These are phyloP conservation scores for Apeltes quadracus DNA, from an alignment of 2,113 vertebrate genomes.

Conservation along the genomic window DNA sequence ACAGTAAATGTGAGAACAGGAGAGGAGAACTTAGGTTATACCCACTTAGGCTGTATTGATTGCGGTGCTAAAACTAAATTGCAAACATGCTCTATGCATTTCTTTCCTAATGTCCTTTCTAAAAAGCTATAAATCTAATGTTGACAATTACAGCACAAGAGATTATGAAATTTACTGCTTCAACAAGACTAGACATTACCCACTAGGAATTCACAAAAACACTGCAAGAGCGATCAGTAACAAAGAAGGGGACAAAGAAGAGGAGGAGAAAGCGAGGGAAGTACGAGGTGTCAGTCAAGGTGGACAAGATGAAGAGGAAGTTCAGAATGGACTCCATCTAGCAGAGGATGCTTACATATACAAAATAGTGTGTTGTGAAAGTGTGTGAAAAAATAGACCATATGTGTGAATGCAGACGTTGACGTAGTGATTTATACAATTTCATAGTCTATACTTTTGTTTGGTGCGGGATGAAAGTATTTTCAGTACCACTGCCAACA, in stretches of 20 bases:
- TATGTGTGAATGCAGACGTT: not conserved
- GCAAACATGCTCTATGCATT: slow-evolving; percentile 61
- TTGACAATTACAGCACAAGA: slow-evolving; percentile 63
- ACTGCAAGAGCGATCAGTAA: slow-evolving; percentile 37
- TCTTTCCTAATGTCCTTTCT: slow-evolving; percentile 57
- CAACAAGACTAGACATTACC: slow-evolving; percentile 48
- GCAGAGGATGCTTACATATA: slow-evolving; percentile 26
- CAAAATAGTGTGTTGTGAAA: not conserved
- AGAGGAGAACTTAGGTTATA: slow-evolving; percentile 75
- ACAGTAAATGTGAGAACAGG: slow-evolving; percentile 62
- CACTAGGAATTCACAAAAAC: slow-evolving; percentile 62
- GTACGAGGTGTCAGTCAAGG: slow-evolving; percentile 24
- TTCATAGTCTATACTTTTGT: slow-evolving; percentile 3
- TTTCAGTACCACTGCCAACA: not conserved
- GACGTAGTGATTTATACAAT: not conserved
- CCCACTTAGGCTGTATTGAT: slow-evolving; percentile 71
- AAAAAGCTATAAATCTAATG: slow-evolving; percentile 64
- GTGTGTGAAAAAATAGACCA: not conserved
- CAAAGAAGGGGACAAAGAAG: slow-evolving; percentile 38
- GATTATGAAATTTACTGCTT: slow-evolving; percentile 63
- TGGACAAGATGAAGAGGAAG: slow-evolving; percentile 33
- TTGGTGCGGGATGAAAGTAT: not conserved
- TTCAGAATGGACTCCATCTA: slow-evolving; percentile 15
- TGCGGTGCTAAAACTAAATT: slow-evolving; percentile 65
- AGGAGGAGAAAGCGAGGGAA: slow-evolving; percentile 23